Conservation (phyloP, 1,140 invertebrate species). For the Agrypnia vestita region DNA sequence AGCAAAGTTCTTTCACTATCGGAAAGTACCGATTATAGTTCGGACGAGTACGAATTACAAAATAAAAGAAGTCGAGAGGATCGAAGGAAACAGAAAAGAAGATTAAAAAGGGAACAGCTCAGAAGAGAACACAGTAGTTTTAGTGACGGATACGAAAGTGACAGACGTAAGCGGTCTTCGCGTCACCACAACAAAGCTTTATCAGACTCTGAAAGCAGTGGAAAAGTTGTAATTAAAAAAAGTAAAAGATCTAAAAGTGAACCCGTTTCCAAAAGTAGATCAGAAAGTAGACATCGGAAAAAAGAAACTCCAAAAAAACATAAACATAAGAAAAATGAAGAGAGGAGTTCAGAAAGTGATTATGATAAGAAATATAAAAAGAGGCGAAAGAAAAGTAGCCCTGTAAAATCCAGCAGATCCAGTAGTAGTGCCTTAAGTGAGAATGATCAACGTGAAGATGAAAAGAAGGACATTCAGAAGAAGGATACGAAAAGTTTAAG, state of each 20-base stretch:
- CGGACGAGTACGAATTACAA: constrained; percentile 58
- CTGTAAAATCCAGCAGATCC: constrained; percentile 30
- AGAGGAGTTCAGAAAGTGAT: constrained; percentile 56
- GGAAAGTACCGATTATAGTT: constrained; percentile 55
- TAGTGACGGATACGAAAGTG: constrained; percentile 71
- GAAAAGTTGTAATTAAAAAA: constrained; percentile 60
- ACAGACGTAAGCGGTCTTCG: constrained; percentile 60
- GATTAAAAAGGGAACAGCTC: constrained; percentile 63
- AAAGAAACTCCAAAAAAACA: constrained; percentile 58
- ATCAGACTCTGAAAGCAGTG: constrained; percentile 64
- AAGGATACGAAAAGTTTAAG: constrained; percentile 58
- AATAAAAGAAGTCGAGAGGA: constrained; percentile 50
- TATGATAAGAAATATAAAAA: constrained; percentile 58
- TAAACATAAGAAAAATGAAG: constrained; percentile 49
- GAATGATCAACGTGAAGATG: constrained; percentile 32
- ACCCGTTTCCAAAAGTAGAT: constrained; percentile 46
- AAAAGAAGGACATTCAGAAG: constrained; percentile 45
- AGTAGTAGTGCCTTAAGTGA: constrained; percentile 49
- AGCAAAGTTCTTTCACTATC: constrained; percentile 50
- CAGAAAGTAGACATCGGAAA: constrained; percentile 43
- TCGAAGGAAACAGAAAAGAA: constrained; percentile 60
- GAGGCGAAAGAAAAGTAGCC: constrained; percentile 47
- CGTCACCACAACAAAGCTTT: constrained; percentile 62
- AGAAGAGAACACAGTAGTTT: constrained; percentile 68
- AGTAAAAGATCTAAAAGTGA: constrained; percentile 57